Evolutionary conservation across 2,888 invertebrate genomes (phyloP).

Genomic region (Tipula confusa): DNA sequence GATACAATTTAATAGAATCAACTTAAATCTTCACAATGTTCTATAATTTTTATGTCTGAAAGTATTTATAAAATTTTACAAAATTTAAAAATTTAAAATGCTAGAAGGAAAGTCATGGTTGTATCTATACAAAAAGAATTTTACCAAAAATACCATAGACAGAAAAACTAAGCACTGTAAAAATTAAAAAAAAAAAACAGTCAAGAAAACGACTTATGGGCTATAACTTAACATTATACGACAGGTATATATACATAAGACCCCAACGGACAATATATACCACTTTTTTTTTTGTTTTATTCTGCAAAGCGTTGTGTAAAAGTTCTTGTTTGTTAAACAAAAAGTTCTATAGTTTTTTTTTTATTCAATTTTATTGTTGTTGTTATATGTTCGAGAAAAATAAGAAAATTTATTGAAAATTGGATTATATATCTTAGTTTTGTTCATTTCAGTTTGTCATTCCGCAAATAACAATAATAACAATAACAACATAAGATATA

Average conservation of each 20-base stretch:
- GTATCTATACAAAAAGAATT: no score
- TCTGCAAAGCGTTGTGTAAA: not conserved
- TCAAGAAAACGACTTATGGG: not conserved
- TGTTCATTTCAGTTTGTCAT: not conserved
- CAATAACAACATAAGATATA: not conserved
- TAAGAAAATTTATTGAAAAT: not conserved
- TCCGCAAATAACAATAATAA: not conserved
- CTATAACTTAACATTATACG: not conserved
- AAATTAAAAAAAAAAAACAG: no score
- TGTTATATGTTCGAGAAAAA: not conserved
- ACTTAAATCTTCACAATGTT: no score
- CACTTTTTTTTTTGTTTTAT: not conserved
- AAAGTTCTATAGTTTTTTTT: not conserved
- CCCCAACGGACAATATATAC: not conserved
- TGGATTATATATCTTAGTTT: slow-evolving; percentile 16
- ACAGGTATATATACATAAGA: not conserved
- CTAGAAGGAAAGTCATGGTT: no score
- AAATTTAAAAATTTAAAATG: no score
- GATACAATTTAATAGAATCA: no score
- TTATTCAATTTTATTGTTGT: not conserved
- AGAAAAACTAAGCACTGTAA: no score
- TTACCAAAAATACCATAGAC: no score
- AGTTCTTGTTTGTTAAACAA: not conserved
- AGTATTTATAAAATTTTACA: no score
- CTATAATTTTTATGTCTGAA: no score